Percentiles rank a stretch among this genome's conserved stretches.
These are phyloP conservation scores for Apodemia duryi DNA, from an alignment of 2,888 invertebrate genomes.

Conservation along the genomic window DNA sequence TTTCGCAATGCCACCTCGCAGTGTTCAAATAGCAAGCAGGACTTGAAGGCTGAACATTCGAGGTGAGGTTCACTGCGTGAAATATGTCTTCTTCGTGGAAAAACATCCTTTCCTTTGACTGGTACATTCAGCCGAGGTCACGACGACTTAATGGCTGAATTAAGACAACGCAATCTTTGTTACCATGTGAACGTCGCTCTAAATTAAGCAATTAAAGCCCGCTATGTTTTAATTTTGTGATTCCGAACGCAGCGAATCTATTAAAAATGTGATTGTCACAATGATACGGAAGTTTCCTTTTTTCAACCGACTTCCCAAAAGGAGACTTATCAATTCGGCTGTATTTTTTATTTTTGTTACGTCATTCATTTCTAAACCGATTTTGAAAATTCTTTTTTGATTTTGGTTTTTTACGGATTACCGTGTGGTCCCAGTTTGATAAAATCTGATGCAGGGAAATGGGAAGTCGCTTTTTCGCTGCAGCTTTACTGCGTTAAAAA, in stretches of 20 bases:
- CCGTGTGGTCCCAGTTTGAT: no score
- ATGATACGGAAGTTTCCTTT: no score
- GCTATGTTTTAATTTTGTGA: background rate
- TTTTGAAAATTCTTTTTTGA: no score
- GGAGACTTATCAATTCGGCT: no score
- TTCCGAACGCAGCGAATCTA: background rate
- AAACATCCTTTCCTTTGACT: constrained; percentile 18
- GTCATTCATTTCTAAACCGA: no score
- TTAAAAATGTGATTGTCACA: no score
- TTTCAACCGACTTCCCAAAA: no score
- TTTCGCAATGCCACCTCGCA: constrained; percentile 74
- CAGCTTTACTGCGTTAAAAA: no score
- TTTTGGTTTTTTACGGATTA: no score
- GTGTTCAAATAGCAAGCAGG: constrained; percentile 55
- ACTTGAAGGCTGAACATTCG: constrained; percentile 53
- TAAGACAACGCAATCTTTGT: constrained; percentile 13
- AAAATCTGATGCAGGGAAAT: no score
- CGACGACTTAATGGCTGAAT: background rate
- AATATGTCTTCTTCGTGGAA: constrained; percentile 26
- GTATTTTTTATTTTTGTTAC: no score
- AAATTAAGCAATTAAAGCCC: background rate
- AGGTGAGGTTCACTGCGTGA: constrained; percentile 29
- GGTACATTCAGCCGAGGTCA: constrained; percentile 16
- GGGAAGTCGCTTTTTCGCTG: no score
- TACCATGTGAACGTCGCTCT: background rate